These are phyloP conservation scores for Gnathonemus longibarbis DNA, from an alignment of 2,113 vertebrate species.

Conservation along the genomic window DNA sequence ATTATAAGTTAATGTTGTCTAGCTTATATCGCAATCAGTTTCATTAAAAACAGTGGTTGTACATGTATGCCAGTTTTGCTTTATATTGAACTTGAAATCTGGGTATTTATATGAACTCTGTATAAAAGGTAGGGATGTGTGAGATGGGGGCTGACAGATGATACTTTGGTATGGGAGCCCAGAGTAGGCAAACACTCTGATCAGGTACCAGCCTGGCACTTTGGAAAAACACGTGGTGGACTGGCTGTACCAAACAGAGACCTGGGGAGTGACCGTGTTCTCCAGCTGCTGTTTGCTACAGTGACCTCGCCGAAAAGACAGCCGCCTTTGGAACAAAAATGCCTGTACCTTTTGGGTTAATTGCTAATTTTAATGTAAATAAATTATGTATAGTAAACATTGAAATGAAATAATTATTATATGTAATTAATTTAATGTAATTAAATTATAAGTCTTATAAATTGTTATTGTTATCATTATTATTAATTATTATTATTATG, in stretches of 20 bases:
- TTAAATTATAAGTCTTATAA: not conserved
- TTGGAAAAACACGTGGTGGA: not conserved
- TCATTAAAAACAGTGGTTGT: not conserved
- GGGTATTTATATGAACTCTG: not conserved
- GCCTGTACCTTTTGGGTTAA: not conserved
- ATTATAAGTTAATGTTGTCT: not conserved
- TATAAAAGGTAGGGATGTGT: not conserved
- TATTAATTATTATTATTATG: not conserved
- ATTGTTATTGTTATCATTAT: not conserved
- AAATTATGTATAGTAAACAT: not conserved
- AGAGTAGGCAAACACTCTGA: not conserved
- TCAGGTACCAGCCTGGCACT: not conserved
- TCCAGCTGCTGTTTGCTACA: not conserved
- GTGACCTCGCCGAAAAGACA: not conserved
- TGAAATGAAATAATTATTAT: not conserved
- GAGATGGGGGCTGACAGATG: not conserved
- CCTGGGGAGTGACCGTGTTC: not conserved
- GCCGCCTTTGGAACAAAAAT: not conserved
- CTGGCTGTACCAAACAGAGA: not conserved
- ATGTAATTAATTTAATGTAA: not conserved
- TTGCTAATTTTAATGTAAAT: not conserved
- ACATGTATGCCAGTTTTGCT: not conserved
- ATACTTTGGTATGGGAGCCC: not conserved
- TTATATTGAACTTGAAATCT: not conserved
- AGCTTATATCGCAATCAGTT: not conserved